Evolutionary conservation across 23 tunicate species (phyloP).

Genomic region (Styela clava): DNA sequence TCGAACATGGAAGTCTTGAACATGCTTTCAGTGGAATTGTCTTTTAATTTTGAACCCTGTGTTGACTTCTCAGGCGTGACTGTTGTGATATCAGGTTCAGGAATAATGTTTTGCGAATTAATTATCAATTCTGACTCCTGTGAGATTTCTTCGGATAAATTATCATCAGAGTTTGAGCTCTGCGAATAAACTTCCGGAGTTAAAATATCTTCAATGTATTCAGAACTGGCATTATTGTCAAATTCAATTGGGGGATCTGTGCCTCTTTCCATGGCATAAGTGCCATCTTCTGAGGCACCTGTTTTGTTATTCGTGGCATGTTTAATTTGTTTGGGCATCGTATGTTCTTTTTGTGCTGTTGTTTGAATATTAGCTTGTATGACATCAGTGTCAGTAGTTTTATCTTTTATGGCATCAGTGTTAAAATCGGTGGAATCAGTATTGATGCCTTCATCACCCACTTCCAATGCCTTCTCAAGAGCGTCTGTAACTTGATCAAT

Average conservation of each 20-base stretch:
- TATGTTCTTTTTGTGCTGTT: too few relatives aligned
- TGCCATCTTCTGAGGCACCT: background rate
- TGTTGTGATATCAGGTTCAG: background rate
- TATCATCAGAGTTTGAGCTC: background rate
- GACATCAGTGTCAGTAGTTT: too few relatives aligned
- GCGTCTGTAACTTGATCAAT: background rate
- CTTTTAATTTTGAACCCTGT: background rate
- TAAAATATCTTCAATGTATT: background rate
- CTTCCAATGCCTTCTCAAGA: background rate
- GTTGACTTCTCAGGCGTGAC: background rate
- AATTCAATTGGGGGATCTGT: background rate
- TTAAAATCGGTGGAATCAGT: background rate
- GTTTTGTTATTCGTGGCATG: background rate
- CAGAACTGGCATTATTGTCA: background rate
- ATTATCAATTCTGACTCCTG: background rate
- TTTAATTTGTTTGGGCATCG: too few relatives aligned
- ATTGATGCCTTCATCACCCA: background rate
- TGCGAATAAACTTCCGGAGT: background rate
- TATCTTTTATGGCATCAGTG: background rate
- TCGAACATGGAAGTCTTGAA: background rate
- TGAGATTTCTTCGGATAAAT: background rate
- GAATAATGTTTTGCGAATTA: background rate
- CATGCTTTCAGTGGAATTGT: background rate
- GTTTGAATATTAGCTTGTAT: too few relatives aligned
- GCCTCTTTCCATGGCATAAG: too few relatives aligned